phyloP scores from a whole-genome alignment of 1,140 invertebrate genomes.

The Zophobas morio region DNA sequence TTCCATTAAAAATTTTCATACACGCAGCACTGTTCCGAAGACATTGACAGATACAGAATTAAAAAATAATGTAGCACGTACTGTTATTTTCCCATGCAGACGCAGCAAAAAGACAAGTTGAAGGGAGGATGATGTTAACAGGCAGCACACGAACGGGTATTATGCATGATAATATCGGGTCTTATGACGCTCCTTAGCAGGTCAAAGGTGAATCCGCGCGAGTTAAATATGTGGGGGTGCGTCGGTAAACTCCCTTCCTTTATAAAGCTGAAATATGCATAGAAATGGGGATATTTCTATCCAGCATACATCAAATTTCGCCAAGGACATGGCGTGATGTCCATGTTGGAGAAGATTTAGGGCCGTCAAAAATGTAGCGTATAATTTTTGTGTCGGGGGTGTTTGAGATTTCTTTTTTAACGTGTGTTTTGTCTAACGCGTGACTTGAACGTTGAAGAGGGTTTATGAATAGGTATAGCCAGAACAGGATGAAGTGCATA shows the following conservation, averaged over 20 bases:
- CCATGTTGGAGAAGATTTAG: neutral
- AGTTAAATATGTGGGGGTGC: slow-evolving; percentile 32
- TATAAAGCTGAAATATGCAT: slow-evolving; percentile 15
- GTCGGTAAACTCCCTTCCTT: slow-evolving; percentile 15
- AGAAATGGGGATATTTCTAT: neutral
- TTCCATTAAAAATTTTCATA: neutral
- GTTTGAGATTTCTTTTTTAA: neutral
- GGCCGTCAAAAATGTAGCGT: neutral
- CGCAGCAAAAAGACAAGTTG: neutral
- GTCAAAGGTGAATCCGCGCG: slow-evolving; percentile 42
- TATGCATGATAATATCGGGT: slow-evolving; percentile 46
- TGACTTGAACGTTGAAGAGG: no score
- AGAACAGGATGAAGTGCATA: no score
- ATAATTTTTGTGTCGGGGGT: neutral
- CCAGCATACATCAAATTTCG: slow-evolving; percentile 25
- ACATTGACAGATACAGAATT: slow-evolving; percentile 23
- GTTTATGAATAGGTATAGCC: no score
- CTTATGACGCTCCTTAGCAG: slow-evolving; percentile 46
- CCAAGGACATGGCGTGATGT: slow-evolving; percentile 16
- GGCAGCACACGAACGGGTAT: slow-evolving; percentile 45
- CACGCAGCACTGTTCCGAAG: neutral
- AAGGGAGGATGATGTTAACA: slow-evolving; percentile 25
- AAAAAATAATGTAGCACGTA: slow-evolving; percentile 9
- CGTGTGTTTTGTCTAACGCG: no score
- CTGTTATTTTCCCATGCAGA: slow-evolving; percentile 28